These are phyloP conservation scores for Corythaeola cristata DNA, from an alignment of 2,113 vertebrate genomes.

Conservation along the genomic window DNA sequence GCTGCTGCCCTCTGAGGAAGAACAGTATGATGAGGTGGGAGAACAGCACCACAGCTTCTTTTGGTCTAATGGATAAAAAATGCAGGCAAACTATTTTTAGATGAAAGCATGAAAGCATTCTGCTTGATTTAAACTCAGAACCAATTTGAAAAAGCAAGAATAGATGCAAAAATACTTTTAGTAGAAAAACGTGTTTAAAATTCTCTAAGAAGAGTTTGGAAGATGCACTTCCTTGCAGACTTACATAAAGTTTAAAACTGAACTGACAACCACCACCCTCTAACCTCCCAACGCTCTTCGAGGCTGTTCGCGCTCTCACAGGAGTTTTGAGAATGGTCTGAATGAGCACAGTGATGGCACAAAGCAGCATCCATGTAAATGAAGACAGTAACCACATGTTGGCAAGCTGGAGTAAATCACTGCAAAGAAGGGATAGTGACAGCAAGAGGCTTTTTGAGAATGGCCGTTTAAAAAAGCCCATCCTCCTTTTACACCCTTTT, in stretches of 20 bases:
- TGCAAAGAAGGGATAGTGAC: neutral
- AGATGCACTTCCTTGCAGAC: neutral
- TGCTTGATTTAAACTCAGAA: slow-evolving; percentile 56
- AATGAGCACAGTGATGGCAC: neutral
- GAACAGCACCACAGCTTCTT: slow-evolving; percentile 33
- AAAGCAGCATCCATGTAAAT: neutral
- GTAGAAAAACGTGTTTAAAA: slow-evolving; percentile 50
- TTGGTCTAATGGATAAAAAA: slow-evolving; percentile 68
- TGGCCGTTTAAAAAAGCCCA: neutral
- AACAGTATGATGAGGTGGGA: slow-evolving; percentile 67
- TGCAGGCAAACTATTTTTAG: slow-evolving; percentile 68
- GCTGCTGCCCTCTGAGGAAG: slow-evolving; percentile 48
- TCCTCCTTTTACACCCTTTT: neutral
- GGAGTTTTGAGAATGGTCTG: neutral
- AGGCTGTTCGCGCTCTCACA: neutral
- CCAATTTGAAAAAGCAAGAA: slow-evolving; percentile 29
- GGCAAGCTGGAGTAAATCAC: neutral
- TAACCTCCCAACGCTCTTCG: neutral
- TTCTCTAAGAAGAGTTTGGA: slow-evolving; percentile 10
- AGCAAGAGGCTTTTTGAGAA: neutral
- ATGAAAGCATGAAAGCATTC: slow-evolving; percentile 67
- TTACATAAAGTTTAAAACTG: neutral
- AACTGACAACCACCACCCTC: neutral
- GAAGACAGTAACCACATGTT: neutral
- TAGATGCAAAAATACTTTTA: slow-evolving; percentile 43